Conservation (phyloP, 2,797 vertebrate species). For the Pteronotus mesoamericanus region DNA sequence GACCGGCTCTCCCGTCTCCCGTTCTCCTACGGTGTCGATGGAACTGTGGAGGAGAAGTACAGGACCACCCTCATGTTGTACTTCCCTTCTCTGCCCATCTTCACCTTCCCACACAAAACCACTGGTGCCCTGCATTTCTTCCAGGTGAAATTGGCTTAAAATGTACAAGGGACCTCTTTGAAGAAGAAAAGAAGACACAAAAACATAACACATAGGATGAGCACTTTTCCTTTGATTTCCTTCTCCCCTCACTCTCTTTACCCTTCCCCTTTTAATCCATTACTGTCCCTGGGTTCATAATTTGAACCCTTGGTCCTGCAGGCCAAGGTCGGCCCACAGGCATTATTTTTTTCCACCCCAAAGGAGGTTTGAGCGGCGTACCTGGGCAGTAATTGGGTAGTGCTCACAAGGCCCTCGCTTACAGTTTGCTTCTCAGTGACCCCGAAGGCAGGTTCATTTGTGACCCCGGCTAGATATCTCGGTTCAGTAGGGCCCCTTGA, state of each 20-base stretch:
- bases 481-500: neutral
- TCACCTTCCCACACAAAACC: no score
- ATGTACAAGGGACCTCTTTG: neutral
- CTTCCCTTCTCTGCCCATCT: neutral
- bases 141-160: neutral
- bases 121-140: neutral
- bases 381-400: neutral
- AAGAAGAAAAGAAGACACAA: neutral
- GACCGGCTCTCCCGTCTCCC: neutral
- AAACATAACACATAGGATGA: neutral
- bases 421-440: neutral
- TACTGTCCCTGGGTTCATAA: neutral
- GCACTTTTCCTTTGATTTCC: neutral
- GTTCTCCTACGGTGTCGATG: rapidly evolving
- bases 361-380: neutral
- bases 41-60: neutral
- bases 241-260: neutral
- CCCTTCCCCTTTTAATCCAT: neutral
- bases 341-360: neutral
- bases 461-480: neutral
- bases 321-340: neutral
- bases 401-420: neutral
- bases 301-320: neutral
- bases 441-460: neutral
- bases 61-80: neutral